Conservation (phyloP, 2,797 vertebrate species). For the Corythornis leucogaster region DNA sequence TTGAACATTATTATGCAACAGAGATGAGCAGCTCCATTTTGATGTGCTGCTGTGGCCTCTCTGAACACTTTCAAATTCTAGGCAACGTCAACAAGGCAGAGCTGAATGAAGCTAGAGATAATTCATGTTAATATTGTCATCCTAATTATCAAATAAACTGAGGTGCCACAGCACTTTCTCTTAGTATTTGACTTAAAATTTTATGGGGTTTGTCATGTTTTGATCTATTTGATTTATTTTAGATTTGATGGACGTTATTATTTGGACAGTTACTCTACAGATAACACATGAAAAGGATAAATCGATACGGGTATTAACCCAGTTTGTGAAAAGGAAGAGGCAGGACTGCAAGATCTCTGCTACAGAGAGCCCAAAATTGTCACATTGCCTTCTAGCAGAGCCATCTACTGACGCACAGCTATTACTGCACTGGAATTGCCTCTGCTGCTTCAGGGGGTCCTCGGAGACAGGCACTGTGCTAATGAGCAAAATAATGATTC, state of each 20-base stretch:
- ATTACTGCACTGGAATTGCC: not conserved
- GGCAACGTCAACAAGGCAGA: not conserved
- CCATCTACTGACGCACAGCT: conserved; percentile 30
- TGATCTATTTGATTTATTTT: not conserved
- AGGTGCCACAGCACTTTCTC: not conserved
- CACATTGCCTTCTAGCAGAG: not conserved
- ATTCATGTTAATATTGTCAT: not conserved
- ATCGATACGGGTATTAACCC: not conserved
- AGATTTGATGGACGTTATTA: not conserved
- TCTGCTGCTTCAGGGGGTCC: not conserved
- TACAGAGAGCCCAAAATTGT: not conserved
- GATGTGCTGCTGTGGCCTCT: not conserved
- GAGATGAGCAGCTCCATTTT: not conserved
- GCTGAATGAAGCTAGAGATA: not conserved
- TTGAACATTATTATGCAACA: not conserved
- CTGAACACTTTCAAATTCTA: not conserved
- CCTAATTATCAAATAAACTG: not conserved
- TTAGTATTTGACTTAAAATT: not conserved
- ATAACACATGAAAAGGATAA: not conserved
- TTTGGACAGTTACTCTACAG: not conserved
- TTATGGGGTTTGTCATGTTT: not conserved
- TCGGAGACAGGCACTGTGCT: not conserved
- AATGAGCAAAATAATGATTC: not conserved
- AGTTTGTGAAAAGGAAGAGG: not conserved
- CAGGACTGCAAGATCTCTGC: not conserved